phyloP scores from a whole-genome alignment of 2,113 vertebrate genomes.

The Cyprinodon tularosa region DNA sequence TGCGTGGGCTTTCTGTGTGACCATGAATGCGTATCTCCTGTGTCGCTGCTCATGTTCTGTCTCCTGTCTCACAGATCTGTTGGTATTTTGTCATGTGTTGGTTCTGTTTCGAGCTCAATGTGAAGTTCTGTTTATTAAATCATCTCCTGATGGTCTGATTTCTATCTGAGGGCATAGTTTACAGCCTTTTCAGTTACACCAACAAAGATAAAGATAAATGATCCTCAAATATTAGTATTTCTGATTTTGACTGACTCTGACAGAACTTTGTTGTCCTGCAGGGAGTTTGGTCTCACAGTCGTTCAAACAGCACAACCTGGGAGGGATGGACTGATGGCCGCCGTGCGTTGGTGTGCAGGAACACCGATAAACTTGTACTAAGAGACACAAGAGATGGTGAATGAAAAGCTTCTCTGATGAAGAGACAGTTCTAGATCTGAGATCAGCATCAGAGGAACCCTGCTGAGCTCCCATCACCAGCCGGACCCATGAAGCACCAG shows the following conservation, averaged over 20 bases:
- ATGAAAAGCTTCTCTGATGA: too few relatives aligned
- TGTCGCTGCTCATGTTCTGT: slow-evolving; percentile 27
- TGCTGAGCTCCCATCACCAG: too few relatives aligned
- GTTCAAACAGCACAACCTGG: slow-evolving; percentile 81
- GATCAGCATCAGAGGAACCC: too few relatives aligned
- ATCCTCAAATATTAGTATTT: too few relatives aligned
- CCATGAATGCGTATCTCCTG: slow-evolving; percentile 15
- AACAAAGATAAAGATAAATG: too few relatives aligned
- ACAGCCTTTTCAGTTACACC: too few relatives aligned
- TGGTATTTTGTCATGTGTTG: not conserved
- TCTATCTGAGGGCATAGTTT: too few relatives aligned
- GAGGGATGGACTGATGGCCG: slow-evolving; percentile 76
- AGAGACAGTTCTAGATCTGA: too few relatives aligned
- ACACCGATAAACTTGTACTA: slow-evolving; percentile 4
- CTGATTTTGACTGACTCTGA: slow-evolving; percentile 11
- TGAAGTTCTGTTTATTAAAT: too few relatives aligned
- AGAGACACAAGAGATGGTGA: slow-evolving; percentile 14
- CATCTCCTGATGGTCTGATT: too few relatives aligned
- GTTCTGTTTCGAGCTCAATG: not conserved
- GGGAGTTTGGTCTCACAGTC: slow-evolving; percentile 73
- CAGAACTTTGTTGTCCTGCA: slow-evolving; percentile 32
- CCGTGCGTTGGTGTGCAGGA: slow-evolving; percentile 10
- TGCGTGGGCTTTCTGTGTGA: slow-evolving; percentile 57
- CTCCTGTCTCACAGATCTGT: not conserved
- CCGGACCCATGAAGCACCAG: too few relatives aligned